Conservation (phyloP, 2,888 invertebrate genomes). For the Thysanoteuthis rhombus region DNA sequence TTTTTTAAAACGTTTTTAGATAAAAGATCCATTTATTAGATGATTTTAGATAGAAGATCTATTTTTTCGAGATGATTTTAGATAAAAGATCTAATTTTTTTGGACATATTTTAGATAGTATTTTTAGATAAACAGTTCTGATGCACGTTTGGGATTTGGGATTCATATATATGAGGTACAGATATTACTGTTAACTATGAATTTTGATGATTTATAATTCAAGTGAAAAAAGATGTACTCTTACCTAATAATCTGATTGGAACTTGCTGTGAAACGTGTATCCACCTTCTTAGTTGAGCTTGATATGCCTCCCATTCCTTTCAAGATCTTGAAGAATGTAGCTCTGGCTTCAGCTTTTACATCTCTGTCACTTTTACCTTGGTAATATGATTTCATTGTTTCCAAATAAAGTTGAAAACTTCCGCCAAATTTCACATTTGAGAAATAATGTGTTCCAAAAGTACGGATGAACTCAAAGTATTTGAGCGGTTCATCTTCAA, state of each 20-base stretch:
- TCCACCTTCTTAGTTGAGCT: not conserved
- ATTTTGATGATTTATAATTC: no score
- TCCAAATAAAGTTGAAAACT: conserved; percentile 33
- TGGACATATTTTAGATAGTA: no score
- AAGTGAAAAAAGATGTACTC: not conserved
- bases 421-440: conserved; percentile 37
- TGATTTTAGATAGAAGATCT: no score
- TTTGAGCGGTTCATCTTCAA: not conserved
- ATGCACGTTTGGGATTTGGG: no score
- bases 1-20: no score
- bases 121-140: no score
- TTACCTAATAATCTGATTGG: not conserved
- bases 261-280: not conserved
- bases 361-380: not conserved
- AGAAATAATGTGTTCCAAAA: conserved; percentile 12
- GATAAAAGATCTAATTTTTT: no score
- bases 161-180: no score
- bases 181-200: no score
- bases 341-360: not conserved
- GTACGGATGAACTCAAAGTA: not conserved
- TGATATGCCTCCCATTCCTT: not conserved
- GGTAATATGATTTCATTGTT: conserved; percentile 33
- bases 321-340: not conserved
- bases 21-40: no score
- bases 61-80: no score